A percentile compares a stretch with the other conserved stretches of the same genome.
phyloP scores from a whole-genome alignment of 2,888 invertebrate species.

The Netelia melanura region DNA sequence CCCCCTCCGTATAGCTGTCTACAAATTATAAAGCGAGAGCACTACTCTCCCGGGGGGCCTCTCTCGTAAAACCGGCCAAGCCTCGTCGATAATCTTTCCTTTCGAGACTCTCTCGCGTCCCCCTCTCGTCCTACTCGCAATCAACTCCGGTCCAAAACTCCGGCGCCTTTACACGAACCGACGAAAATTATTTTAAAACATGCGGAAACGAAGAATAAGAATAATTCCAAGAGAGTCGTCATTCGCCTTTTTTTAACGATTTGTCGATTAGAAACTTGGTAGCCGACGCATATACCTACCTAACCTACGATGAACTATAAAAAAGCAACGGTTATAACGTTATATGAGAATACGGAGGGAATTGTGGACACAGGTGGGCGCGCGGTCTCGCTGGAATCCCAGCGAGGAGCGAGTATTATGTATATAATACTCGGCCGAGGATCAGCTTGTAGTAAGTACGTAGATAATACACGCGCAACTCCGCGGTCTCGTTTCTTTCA shows the following conservation, averaged over 20 bases:
- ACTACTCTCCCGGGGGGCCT: slow-evolving; percentile 46
- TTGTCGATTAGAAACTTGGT: not conserved
- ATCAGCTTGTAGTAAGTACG: not conserved
- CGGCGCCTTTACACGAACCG: too few species aligned
- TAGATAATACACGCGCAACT: slow-evolving; percentile 25
- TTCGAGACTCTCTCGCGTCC: slow-evolving; percentile 15
- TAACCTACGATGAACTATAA: not conserved
- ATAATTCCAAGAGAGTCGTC: not conserved
- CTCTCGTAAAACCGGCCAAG: slow-evolving; percentile 57
- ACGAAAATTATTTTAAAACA: not conserved
- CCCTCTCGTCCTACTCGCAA: not conserved
- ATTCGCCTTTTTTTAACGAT: not conserved
- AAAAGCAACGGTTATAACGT: not conserved
- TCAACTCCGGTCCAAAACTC: not conserved
- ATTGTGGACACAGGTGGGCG: slow-evolving; percentile 54
- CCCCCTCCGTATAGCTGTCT: slow-evolving; percentile 21
- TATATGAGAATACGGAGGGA: not conserved
- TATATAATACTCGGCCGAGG: not conserved
- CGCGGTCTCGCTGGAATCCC: slow-evolving; percentile 36
- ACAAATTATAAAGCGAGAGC: slow-evolving; percentile 59
- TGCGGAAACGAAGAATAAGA: not conserved
- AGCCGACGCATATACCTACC: not conserved
- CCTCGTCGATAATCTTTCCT: slow-evolving; percentile 60
- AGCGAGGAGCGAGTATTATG: slow-evolving; percentile 10
- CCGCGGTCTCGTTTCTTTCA: slow-evolving; percentile 9